Conservation (phyloP, 2,797 vertebrate genomes). For the Acrocephalus scirpaceus region DNA sequence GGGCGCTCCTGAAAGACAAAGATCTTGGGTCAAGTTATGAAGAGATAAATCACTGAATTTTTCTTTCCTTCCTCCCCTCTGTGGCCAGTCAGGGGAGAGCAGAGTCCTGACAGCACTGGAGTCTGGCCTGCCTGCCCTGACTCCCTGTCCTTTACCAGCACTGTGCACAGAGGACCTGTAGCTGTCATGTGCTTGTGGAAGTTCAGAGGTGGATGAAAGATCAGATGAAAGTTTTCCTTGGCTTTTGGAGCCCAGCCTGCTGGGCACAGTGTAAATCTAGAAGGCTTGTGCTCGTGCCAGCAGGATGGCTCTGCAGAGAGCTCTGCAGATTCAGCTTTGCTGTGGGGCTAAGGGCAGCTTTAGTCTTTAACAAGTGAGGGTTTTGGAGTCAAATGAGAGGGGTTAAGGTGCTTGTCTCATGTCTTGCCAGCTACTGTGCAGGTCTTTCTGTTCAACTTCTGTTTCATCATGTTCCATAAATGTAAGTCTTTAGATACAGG, state of each 20-base stretch:
- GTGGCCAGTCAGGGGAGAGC: accelerated
- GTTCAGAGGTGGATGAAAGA: slow-evolving; percentile 4
- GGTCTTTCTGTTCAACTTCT: background rate
- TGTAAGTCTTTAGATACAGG: background rate
- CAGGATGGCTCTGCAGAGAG: background rate
- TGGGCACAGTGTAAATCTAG: background rate
- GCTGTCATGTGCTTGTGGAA: background rate
- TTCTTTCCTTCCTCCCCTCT: background rate
- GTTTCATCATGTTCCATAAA: background rate
- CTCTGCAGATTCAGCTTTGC: background rate
- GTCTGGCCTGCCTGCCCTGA: background rate
- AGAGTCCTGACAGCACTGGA: accelerated
- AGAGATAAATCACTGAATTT: background rate
- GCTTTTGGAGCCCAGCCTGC: slow-evolving; percentile 4
- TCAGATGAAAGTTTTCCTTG: background rate
- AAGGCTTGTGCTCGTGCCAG: background rate
- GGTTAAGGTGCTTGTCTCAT: background rate
- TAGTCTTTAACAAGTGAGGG: too few species aligned
- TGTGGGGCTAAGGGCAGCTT: background rate
- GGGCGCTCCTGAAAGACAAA: background rate
- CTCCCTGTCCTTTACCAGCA: background rate
- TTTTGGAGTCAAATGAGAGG: background rate
- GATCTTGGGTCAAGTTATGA: background rate
- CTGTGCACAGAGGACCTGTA: background rate
- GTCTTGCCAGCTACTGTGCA: background rate